These are phyloP conservation scores for Cydia strobilella DNA, from an alignment of 1,140 invertebrate genomes.

Conservation along the genomic window DNA sequence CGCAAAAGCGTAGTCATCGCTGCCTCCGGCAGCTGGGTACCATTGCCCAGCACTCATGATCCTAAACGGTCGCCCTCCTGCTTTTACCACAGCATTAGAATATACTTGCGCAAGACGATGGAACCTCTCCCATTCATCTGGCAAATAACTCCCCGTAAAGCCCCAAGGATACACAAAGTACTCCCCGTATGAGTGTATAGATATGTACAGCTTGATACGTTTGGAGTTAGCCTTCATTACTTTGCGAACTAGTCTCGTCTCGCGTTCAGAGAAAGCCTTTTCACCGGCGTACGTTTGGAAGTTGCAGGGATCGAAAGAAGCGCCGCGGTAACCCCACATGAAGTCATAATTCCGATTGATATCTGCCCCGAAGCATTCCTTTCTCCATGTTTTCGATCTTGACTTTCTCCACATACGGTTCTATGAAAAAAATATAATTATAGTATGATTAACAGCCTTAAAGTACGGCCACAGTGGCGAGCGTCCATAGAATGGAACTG, in stretches of 20 bases:
- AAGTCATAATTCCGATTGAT: slow-evolving; percentile 85
- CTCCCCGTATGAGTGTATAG: slow-evolving; percentile 85
- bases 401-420: slow-evolving; percentile 84
- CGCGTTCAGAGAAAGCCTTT: slow-evolving; percentile 87
- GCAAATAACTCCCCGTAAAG: slow-evolving; percentile 71
- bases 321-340: slow-evolving; percentile 84
- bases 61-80: slow-evolving; percentile 75
- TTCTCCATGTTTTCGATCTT: slow-evolving; percentile 58
- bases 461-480: no score
- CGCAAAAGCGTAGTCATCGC: slow-evolving; percentile 86
- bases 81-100: slow-evolving; percentile 64
- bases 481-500: no score
- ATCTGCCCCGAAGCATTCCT: slow-evolving; percentile 82
- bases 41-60: slow-evolving; percentile 79
- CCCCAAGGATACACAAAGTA: slow-evolving; percentile 83
- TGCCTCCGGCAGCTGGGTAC: slow-evolving; percentile 84
- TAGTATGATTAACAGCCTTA: no score
- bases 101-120: slow-evolving; percentile 59
- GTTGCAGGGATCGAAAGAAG: slow-evolving; percentile 84
- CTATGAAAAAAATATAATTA: slow-evolving; percentile 47
- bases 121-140: slow-evolving; percentile 61
- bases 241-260: slow-evolving; percentile 83
- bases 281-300: slow-evolving; percentile 86
- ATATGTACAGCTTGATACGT: slow-evolving; percentile 83
- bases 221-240: slow-evolving; percentile 79